Conservation (phyloP, 2,888 invertebrate genomes). For the Syrphus vitripennis region DNA sequence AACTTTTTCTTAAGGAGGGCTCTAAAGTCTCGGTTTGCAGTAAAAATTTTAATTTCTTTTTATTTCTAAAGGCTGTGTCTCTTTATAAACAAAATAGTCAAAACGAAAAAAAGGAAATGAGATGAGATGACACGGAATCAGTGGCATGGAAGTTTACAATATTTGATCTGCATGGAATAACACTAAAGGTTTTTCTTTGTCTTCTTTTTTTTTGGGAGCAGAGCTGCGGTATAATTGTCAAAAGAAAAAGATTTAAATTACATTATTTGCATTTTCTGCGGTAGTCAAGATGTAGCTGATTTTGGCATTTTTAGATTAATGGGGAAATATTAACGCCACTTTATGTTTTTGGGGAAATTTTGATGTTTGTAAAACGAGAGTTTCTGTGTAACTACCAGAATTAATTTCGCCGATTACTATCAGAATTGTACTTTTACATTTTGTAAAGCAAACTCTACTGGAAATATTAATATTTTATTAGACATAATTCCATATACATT, state of each 20-base stretch:
- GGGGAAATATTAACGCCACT: slow-evolving; percentile 35
- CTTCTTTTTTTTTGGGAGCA: background rate
- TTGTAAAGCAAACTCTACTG: too few relatives aligned
- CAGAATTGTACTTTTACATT: too few relatives aligned
- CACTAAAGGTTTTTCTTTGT: slow-evolving; percentile 33
- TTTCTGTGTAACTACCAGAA: too few relatives aligned
- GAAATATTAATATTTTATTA: too few relatives aligned
- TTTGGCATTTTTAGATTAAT: slow-evolving; percentile 40
- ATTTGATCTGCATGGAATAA: slow-evolving; percentile 59
- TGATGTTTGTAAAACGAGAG: background rate
- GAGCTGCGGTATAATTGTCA: slow-evolving; percentile 3
- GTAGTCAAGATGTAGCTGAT: slow-evolving; percentile 26
- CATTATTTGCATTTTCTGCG: slow-evolving; percentile 53
- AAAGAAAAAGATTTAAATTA: slow-evolving; percentile 40
- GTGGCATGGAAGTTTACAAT: slow-evolving; percentile 50
- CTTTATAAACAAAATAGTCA: background rate
- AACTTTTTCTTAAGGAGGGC: slow-evolving; percentile 10
- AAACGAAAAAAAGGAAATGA: background rate
- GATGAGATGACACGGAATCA: slow-evolving; percentile 27
- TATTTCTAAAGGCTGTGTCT: slow-evolving; percentile 36
- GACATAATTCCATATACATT: too few relatives aligned
- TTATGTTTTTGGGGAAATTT: background rate
- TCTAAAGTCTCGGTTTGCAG: slow-evolving; percentile 45
- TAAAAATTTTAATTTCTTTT: slow-evolving; percentile 64
- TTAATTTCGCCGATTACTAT: too few relatives aligned